A percentile compares a stretch with the other conserved stretches of the same genome.
These are phyloP conservation scores for Holothuria scabra DNA, from an alignment of 53 echinoderm and acorn worm genomes.

Conservation along the genomic window DNA sequence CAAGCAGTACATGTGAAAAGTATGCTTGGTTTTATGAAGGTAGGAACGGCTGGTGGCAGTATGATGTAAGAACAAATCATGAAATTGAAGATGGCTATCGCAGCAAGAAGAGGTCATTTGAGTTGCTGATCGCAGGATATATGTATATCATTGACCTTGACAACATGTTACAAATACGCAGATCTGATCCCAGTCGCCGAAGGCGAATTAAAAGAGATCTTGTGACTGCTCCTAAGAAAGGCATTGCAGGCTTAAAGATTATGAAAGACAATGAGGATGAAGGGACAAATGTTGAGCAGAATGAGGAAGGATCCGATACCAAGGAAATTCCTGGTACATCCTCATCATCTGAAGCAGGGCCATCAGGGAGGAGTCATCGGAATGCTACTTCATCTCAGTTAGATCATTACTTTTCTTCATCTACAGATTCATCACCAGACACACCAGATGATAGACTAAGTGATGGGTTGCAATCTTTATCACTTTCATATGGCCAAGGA, in stretches of 20 bases:
- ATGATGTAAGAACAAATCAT: constrained; percentile 82
- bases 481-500: constrained; percentile 12
- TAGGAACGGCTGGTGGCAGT: constrained; percentile 99
- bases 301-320: not conserved
- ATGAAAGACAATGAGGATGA: not conserved
- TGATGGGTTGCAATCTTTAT: constrained; percentile 18
- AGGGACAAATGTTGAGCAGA: not conserved
- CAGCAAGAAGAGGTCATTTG: constrained; percentile 80
- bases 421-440: constrained; percentile 27
- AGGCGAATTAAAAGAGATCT: constrained; percentile 94
- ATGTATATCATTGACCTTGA: constrained; percentile 94
- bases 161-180: constrained; percentile 87
- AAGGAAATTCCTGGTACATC: not conserved
- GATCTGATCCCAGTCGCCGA: constrained; percentile 87
- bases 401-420: not conserved
- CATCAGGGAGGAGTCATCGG: too few relatives aligned
- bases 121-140: constrained; percentile 91
- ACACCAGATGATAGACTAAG: constrained; percentile 12
- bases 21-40: constrained; percentile 98
- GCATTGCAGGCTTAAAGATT: constrained; percentile 93
- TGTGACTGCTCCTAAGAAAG: constrained; percentile 89
- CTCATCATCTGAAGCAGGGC: too few relatives aligned
- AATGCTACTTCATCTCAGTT: too few relatives aligned
- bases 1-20: constrained; percentile 46
- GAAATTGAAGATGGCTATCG: constrained; percentile 88